phyloP scores from a whole-genome alignment of 2,888 invertebrate species.

The Oligia fasciuncula region DNA sequence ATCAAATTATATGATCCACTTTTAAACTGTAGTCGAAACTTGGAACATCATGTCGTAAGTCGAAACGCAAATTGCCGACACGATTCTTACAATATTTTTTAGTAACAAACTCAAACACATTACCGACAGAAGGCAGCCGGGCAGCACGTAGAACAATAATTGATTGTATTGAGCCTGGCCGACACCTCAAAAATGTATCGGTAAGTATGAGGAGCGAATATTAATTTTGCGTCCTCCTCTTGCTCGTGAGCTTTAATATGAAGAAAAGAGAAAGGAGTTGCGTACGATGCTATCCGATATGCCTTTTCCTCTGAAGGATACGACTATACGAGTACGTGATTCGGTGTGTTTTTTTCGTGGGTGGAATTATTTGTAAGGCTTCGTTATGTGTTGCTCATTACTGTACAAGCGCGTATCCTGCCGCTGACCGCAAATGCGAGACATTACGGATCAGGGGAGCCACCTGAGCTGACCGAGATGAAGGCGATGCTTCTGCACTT shows the following conservation, averaged over 20 bases:
- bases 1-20: constrained; percentile 75
- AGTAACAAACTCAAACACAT: constrained; percentile 78
- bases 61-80: constrained; percentile 78
- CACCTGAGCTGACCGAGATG: constrained; percentile 84
- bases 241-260: constrained; percentile 48
- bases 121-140: constrained; percentile 85
- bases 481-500: constrained; percentile 69
- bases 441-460: constrained; percentile 81
- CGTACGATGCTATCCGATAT: constrained; percentile 86
- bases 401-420: constrained; percentile 89
- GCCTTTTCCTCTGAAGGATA: constrained; percentile 89
- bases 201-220: constrained; percentile 76
- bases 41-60: constrained; percentile 66
- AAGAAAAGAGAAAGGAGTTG: constrained; percentile 75
- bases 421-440: constrained; percentile 88
- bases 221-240: constrained; percentile 79
- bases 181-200: constrained; percentile 86
- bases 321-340: constrained; percentile 88
- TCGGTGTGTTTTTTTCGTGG: constrained; percentile 89
- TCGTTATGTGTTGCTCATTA: constrained; percentile 90
- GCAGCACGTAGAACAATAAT: constrained; percentile 87
- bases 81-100: constrained; percentile 79
- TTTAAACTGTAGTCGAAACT: constrained; percentile 65
- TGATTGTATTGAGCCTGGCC: constrained; percentile 87
- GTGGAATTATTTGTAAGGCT: constrained; percentile 90